Evolutionary conservation across 1,140 invertebrate genomes (phyloP), one percentile per base, ranked within the genome.

Genomic region (Meloidogyne chitwoodi): DNA sequence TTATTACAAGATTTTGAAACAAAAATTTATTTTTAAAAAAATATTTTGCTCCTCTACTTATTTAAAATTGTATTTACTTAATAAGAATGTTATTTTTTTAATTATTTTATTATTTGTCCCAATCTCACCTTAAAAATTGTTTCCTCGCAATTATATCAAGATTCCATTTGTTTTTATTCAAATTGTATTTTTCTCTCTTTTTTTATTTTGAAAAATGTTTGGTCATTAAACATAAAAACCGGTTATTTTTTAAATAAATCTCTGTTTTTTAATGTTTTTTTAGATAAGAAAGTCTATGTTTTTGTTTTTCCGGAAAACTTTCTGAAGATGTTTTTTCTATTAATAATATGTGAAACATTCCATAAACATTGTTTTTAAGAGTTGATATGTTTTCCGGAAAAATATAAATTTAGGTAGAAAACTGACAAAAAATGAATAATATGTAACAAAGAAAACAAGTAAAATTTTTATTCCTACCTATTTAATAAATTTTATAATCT

Each of bases 1-100:
- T 78, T 64, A 63, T 78, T 22, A 78, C 77, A 48, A 48, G 77
- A 61, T 78, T 78, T 68, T 78, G 22, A 78, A 34, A 4, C 1
- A 8, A 31, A 24, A 26, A 69, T 56, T 56, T 56, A n/a, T n/a
- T n/a, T 4, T 56, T 8, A 19, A 19, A 19, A 56, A 56, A 6
- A 8, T 8, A n/a, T 56, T 48, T 48, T 48, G 4, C 19, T 56
- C 10, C n/a, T 56, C 19, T 6, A 6, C 19, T 19, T 41, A 11
- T 41, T 41, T 41, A 14, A 41, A 41, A 14, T 12, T 19, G 16
- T 19, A n/a, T 22, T n/a, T n/a, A 19, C 12, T 56, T n/a, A 56
- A n/a, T n/a, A n/a, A 56, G n/a, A 56, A 16, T n/a, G 1, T n/a
- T 8, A n/a, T 56, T 56, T 56, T n/a, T 6, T 19, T n/a, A n/a